Conservation (phyloP, 2,888 invertebrate genomes). For the Heteropelma amictum region DNA sequence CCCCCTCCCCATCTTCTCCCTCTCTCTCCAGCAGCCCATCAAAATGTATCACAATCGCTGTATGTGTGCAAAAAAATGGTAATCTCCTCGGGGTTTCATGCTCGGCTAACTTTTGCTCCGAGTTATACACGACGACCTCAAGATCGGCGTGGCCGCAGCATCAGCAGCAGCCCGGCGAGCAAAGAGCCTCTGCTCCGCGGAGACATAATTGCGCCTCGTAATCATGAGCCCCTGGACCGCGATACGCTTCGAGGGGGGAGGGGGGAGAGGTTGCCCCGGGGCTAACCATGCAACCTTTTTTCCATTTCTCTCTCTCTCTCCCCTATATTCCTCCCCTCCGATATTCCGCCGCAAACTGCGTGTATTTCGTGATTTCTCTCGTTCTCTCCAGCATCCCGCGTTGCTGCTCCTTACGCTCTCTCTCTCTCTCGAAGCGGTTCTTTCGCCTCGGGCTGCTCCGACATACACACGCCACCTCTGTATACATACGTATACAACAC, state of each 20-base stretch:
- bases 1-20: too few species aligned
- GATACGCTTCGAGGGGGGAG: conserved; percentile 58
- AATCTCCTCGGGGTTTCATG: too few species aligned
- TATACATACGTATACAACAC: too few species aligned
- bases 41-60: too few species aligned
- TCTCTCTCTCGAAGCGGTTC: conserved; percentile 2
- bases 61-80: too few species aligned
- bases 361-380: conserved; percentile 46
- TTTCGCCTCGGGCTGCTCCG: conserved; percentile 13
- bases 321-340: not conserved
- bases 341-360: conserved; percentile 11
- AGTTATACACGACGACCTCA: conserved; percentile 71
- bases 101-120: conserved; percentile 61
- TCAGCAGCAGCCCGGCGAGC: not conserved
- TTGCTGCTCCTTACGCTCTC: conserved; percentile 41
- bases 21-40: too few species aligned
- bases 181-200: conserved; percentile 57
- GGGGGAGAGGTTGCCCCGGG: conserved; percentile 58
- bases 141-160: conserved; percentile 59
- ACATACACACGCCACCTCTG: too few species aligned
- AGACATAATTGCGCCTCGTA: conserved; percentile 75
- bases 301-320: conserved; percentile 44
- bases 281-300: conserved; percentile 44
- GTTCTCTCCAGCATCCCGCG: conserved; percentile 24
- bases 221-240: conserved; percentile 61